phyloP scores from a whole-genome alignment of 2,797 vertebrate species.

The Phaenicophaeus curvirostris region DNA sequence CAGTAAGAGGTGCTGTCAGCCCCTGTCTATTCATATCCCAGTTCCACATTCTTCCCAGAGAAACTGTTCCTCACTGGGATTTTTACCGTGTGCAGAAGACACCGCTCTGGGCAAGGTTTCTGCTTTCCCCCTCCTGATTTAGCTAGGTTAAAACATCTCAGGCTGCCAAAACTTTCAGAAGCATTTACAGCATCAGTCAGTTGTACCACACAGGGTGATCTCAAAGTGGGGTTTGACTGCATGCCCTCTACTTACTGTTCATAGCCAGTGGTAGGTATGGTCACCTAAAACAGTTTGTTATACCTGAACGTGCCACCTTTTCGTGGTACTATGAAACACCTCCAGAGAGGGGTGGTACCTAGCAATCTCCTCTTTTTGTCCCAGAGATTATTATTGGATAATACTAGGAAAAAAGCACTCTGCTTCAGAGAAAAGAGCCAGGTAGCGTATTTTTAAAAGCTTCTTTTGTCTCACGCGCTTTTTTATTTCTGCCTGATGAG shows the following conservation, averaged over 20 bases:
- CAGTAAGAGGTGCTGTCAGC: background rate
- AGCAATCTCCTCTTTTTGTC: background rate
- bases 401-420: fast-evolving
- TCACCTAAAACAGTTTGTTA: background rate
- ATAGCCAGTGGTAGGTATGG: background rate
- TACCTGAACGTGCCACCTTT: background rate
- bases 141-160: background rate
- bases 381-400: background rate
- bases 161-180: background rate
- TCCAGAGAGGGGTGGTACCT: background rate
- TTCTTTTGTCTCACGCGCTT: fast-evolving
- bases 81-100: background rate
- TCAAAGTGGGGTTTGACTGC: background rate
- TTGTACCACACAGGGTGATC: background rate
- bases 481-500: background rate
- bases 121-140: background rate
- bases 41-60: background rate
- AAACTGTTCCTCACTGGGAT: background rate
- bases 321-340: too few relatives aligned
- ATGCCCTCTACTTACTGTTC: background rate
- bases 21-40: background rate
- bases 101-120: background rate
- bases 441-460: fast-evolving
- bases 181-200: background rate
- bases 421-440: background rate